Evolutionary conservation across 2,113 vertebrate genomes (phyloP).

Genomic region (Dryoscopus gambensis): DNA sequence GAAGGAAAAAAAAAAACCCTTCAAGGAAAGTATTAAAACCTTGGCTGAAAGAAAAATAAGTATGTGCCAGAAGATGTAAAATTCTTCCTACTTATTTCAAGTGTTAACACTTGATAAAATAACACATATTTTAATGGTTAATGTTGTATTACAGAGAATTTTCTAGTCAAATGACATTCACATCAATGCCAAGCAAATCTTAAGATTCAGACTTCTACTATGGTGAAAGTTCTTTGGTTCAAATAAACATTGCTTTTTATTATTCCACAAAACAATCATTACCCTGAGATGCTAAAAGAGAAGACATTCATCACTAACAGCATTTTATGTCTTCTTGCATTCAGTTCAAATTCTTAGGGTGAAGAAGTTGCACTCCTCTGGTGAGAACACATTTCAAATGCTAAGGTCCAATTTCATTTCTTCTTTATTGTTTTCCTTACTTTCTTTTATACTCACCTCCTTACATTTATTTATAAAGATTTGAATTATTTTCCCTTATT

Average conservation of each 20-base stretch:
- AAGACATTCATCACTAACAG: background rate
- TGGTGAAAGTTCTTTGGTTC: background rate
- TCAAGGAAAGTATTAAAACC: background rate
- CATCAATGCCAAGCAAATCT: background rate
- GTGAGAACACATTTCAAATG: background rate
- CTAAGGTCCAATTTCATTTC: background rate
- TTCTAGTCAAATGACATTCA: background rate
- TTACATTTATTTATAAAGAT: background rate
- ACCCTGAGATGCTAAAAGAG: background rate
- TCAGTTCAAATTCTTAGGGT: background rate
- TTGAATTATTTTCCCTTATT: background rate
- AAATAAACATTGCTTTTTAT: background rate
- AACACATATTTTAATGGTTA: background rate
- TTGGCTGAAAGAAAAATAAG: slow-evolving; percentile 31
- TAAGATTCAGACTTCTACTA: background rate
- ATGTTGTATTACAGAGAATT: background rate
- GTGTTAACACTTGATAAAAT: background rate
- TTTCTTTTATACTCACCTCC: background rate
- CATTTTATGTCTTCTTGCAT: background rate
- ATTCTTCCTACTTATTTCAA: background rate
- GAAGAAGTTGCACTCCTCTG: background rate
- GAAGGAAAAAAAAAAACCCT: background rate
- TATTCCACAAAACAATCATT: background rate
- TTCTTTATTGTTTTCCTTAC: background rate
- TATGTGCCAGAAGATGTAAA: background rate